Evolutionary conservation across 2,888 invertebrate species (phyloP).

Genomic region (Koerneria pararmatus): DNA sequence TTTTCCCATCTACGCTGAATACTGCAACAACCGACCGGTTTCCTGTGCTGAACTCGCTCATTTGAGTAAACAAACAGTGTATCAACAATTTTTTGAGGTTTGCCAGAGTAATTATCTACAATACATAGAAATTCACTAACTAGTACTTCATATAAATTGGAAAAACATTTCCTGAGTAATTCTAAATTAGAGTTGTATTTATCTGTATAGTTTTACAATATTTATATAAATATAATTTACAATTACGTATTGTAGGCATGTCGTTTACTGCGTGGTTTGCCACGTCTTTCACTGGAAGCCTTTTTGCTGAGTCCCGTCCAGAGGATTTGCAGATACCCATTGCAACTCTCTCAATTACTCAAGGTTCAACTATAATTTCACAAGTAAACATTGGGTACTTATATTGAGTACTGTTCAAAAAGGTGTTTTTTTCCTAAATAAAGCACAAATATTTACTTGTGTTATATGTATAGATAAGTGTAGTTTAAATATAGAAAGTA

Average conservation of each 20-base stretch:
- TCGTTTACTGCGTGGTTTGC: constrained; percentile 75
- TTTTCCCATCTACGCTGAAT: constrained; percentile 80
- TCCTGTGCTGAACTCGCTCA: constrained; percentile 73
- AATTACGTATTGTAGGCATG: constrained; percentile 68
- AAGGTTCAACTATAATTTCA: constrained; percentile 65
- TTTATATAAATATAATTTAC: too few species aligned
- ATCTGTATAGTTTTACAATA: too few species aligned
- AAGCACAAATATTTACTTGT: too few species aligned
- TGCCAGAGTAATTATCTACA: background rate
- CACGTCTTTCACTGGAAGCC: constrained; percentile 79
- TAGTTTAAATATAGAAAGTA: too few species aligned
- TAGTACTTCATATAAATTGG: background rate
- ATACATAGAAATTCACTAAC: background rate
- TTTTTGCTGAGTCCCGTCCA: constrained; percentile 81
- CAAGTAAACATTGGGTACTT: too few species aligned
- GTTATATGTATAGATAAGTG: too few species aligned
- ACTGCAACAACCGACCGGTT: constrained; percentile 81
- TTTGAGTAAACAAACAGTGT: constrained; percentile 71
- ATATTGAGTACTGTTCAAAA: too few species aligned
- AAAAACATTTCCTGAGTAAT: too few species aligned
- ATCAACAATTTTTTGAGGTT: constrained; percentile 73
- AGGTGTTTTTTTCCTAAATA: too few species aligned
- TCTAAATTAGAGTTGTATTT: too few species aligned
- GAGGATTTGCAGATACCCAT: constrained; percentile 82
- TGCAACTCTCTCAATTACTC: constrained; percentile 77